Conservation (phyloP, 2,888 invertebrate species). For the Nemoura dubitans region DNA sequence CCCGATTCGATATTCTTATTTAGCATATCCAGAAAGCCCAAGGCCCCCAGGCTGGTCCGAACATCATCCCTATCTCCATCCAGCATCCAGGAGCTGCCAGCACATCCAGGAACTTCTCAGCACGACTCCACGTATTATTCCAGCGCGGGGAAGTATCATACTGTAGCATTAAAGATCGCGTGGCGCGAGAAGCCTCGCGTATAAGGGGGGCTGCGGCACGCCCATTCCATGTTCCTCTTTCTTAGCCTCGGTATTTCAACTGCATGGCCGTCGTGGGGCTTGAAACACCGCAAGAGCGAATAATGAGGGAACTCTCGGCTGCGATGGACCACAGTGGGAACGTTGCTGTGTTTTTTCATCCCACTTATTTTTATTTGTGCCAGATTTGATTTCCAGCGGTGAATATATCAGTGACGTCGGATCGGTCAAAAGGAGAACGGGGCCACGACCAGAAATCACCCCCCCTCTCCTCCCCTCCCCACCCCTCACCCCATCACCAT, state of each 20-base stretch:
- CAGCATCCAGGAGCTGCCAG: not conserved
- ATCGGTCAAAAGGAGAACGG: too few species aligned
- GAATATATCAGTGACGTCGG: too few species aligned
- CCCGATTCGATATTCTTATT: not conserved
- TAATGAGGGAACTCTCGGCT: constrained; percentile 10
- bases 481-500: too few species aligned
- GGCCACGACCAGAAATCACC: too few species aligned
- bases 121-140: not conserved
- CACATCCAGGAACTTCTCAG: not conserved
- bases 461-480: too few species aligned
- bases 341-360: too few species aligned
- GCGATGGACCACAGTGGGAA: not conserved
- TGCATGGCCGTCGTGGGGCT: not conserved
- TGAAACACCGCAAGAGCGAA: constrained; percentile 16
- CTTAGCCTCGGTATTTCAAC: constrained; percentile 19
- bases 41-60: not conserved
- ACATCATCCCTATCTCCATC: not conserved
- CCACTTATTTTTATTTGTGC: too few species aligned
- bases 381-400: too few species aligned
- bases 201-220: not conserved
- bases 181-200: not conserved
- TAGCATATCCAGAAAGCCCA: not conserved
- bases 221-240: constrained; percentile 29
- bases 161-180: not conserved
- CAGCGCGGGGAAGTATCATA: not conserved